phyloP scores from a whole-genome alignment of 92 coral and sea anemone genomes.

The Blastomussa wellsi region DNA sequence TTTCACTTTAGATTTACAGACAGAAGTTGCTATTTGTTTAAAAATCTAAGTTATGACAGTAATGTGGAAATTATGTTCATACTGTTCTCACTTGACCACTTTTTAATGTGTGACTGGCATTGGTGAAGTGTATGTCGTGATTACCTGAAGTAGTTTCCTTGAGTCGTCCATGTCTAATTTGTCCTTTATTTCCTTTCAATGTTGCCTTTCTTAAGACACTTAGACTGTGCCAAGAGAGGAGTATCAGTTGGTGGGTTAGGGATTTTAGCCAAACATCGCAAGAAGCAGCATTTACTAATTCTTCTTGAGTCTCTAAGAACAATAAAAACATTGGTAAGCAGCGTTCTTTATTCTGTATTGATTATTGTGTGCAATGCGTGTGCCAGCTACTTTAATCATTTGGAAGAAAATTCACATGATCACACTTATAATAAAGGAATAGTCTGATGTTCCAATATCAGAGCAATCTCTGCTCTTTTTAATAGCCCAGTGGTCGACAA shows the following conservation, averaged over 20 bases:
- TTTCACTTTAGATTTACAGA: background rate
- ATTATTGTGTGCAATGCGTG: no score
- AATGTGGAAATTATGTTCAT: no score
- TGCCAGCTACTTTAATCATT: no score
- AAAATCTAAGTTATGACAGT: no score
- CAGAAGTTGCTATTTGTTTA: background rate
- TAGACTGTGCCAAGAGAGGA: constrained; percentile 90
- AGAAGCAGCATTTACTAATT: constrained; percentile 91
- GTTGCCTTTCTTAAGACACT: constrained; percentile 59
- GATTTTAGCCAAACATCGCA: constrained; percentile 92
- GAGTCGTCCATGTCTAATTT: background rate
- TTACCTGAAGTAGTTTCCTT: background rate
- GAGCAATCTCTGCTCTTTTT: no score
- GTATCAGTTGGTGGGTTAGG: constrained; percentile 97
- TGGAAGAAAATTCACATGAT: no score
- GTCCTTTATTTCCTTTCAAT: background rate
- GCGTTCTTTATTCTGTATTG: no score
- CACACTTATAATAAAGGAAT: no score
- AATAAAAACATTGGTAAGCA: constrained; percentile 86
- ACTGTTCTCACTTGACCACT: no score
- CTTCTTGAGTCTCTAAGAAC: constrained; percentile 89
- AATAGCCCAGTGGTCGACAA: no score
- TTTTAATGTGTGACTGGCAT: no score
- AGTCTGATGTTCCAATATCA: no score
- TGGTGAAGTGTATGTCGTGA: background rate